A percentile compares a stretch with the other conserved stretches of the same genome.
phyloP scores from a whole-genome alignment of 2,888 invertebrate genomes.

The Drosophila incognita region DNA sequence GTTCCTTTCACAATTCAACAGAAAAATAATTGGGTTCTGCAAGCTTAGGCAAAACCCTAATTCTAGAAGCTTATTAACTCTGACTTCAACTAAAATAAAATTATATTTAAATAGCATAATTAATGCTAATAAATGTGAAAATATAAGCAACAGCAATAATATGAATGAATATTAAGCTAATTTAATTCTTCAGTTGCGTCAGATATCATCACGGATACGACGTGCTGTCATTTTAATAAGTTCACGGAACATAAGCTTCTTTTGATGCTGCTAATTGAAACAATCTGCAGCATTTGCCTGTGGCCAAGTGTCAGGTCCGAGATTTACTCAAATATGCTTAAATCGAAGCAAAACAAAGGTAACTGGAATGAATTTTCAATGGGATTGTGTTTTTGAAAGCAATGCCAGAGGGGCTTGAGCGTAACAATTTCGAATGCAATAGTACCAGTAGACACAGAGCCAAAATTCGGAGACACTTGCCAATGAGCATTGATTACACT shows the following conservation, averaged over 20 bases:
- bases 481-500: conserved; percentile 54
- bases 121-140: background rate
- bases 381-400: conserved; percentile 25
- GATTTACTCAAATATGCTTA: conserved; percentile 29
- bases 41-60: background rate
- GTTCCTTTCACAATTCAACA: background rate
- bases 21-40: background rate
- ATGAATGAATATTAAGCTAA: background rate
- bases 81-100: background rate
- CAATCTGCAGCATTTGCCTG: conserved; percentile 16
- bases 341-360: conserved; percentile 22
- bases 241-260: conserved; percentile 1
- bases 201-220: conserved; percentile 18
- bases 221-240: conserved; percentile 13
- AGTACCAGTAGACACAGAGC: background rate
- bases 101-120: background rate
- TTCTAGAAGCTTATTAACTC: background rate
- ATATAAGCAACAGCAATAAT: background rate
- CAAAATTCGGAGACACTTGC: conserved; percentile 27
- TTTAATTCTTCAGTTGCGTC: background rate
- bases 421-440: conserved; percentile 42
- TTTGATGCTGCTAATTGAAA: conserved; percentile 23
- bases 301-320: conserved; percentile 24
- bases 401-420: conserved; percentile 47
- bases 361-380: conserved; percentile 9